phyloP scores from a whole-genome alignment of 2,113 vertebrate species.

The Brachypodius melanocephalos region DNA sequence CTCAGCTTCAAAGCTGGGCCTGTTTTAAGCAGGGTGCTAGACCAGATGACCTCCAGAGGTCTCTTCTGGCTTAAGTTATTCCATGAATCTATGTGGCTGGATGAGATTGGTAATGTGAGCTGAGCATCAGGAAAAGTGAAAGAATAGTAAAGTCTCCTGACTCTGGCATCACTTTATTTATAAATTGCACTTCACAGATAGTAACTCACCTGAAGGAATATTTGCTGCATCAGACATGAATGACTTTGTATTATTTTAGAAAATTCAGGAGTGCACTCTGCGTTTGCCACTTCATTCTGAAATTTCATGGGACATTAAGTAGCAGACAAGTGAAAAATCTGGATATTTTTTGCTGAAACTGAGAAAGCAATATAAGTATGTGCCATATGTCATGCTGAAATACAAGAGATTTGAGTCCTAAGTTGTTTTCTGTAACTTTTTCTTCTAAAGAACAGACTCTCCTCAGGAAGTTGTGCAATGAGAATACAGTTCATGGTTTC shows the following conservation, averaged over 20 bases:
- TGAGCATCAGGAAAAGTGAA: neutral
- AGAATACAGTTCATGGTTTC: neutral
- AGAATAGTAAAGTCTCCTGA: neutral
- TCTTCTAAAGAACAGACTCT: neutral
- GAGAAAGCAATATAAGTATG: neutral
- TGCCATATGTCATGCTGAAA: neutral
- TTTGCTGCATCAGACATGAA: neutral
- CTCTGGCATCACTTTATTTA: neutral
- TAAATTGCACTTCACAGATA: neutral
- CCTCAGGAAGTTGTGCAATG: neutral
- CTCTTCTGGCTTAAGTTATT: neutral
- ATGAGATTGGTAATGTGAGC: neutral
- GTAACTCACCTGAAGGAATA: neutral
- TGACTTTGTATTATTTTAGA: neutral
- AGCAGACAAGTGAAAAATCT: neutral
- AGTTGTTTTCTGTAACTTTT: neutral
- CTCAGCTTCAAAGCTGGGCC: neutral
- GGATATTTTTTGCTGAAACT: neutral
- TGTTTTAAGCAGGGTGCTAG: neutral
- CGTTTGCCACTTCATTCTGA: neutral
- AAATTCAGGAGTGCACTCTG: neutral
- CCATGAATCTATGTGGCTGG: neutral
- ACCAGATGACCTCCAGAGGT: neutral
- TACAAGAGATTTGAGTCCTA: neutral
- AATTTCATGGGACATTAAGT: neutral